Conservation (phyloP, 2,888 invertebrate species). For the Hedya salicella region DNA sequence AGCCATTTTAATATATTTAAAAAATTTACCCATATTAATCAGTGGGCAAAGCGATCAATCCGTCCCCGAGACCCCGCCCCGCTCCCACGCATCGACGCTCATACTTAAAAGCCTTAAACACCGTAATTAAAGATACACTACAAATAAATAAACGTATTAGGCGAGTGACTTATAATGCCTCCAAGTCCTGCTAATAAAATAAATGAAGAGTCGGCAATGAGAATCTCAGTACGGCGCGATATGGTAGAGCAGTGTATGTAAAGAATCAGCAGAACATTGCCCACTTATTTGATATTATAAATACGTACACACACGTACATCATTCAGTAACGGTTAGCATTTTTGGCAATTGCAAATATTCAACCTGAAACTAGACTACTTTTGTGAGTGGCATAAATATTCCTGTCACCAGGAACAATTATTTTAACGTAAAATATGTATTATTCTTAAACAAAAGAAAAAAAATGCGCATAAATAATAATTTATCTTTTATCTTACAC, state of each 20-base stretch:
- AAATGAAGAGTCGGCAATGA: slow-evolving; percentile 71
- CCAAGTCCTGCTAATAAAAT: slow-evolving; percentile 76
- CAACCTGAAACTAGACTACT: too few species aligned
- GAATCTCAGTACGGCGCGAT: slow-evolving; percentile 49
- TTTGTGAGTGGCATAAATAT: too few species aligned
- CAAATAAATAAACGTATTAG: slow-evolving; percentile 77
- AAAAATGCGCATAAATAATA: too few species aligned
- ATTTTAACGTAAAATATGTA: too few species aligned
- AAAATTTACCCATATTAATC: slow-evolving; percentile 35
- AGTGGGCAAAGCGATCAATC: slow-evolving; percentile 44
- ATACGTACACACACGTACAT: too few species aligned
- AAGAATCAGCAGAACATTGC: slow-evolving; percentile 1
- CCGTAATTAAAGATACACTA: slow-evolving; percentile 73
- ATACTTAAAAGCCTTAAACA: slow-evolving; percentile 60
- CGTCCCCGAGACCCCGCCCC: slow-evolving; percentile 49
- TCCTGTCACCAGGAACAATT: too few species aligned
- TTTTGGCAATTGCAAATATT: not conserved
- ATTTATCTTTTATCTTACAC: too few species aligned
- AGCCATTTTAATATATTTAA: slow-evolving; percentile 1
- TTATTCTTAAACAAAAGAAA: too few species aligned
- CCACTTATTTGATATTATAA: not conserved
- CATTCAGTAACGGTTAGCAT: too few species aligned
- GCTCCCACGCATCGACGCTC: slow-evolving; percentile 62
- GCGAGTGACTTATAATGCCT: slow-evolving; percentile 75
- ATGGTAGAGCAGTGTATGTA: slow-evolving; percentile 48